Evolutionary conservation across 2,113 vertebrate genomes (phyloP).

Genomic region (Phalacrocorax brasilianus): DNA sequence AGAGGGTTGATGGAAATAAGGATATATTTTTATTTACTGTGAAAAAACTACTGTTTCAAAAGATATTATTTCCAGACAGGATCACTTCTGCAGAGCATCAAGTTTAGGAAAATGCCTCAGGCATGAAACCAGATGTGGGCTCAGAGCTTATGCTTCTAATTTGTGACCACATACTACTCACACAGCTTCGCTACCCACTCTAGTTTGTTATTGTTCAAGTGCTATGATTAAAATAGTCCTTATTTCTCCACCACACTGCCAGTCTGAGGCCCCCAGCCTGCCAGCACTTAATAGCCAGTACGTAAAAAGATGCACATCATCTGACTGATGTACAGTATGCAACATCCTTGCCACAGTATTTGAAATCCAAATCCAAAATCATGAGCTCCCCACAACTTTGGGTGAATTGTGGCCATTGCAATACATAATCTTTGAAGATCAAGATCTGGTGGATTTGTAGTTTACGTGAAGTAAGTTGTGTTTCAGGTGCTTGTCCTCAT

Average conservation of each 20-base stretch:
- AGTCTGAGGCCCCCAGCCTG: background rate
- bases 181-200: background rate
- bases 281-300: background rate
- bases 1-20: background rate
- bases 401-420: background rate
- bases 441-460: background rate
- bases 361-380: background rate
- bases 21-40: background rate
- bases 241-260: background rate
- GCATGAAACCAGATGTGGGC: background rate
- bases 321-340: background rate
- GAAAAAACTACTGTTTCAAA: background rate
- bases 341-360: background rate
- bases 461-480: background rate
- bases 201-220: background rate
- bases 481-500: background rate
- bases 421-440: background rate
- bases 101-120: background rate
- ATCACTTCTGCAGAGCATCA: background rate
- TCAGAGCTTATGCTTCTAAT: background rate
- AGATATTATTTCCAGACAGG: background rate
- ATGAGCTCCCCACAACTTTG: background rate
- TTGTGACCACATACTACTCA: background rate
- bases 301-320: background rate
- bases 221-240: background rate